Evolutionary conservation across 2,113 vertebrate genomes (phyloP).

Genomic region (Silurus glanis): DNA sequence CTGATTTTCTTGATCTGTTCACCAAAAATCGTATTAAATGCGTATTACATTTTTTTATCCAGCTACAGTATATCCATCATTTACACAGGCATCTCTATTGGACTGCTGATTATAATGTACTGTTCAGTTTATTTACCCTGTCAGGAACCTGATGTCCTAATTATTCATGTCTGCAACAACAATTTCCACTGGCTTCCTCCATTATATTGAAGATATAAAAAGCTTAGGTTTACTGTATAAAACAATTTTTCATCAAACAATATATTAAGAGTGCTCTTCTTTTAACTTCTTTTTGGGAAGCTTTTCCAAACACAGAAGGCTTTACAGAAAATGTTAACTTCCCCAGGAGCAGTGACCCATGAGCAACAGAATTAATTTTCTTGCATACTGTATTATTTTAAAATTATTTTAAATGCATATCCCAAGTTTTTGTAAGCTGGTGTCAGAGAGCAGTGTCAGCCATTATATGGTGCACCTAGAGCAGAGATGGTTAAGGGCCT

Average conservation of each 20-base stretch:
- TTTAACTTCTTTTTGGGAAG: background rate
- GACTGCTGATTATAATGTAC: slow-evolving; percentile 39
- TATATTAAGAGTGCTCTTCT: background rate
- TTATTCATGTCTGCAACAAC: slow-evolving; percentile 42
- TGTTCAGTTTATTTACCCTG: slow-evolving; percentile 42
- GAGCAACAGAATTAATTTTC: background rate
- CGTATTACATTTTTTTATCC: slow-evolving; percentile 15
- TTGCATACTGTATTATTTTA: no score
- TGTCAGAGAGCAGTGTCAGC: no score
- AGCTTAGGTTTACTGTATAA: slow-evolving; percentile 24
- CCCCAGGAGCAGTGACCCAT: background rate
- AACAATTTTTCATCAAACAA: background rate
- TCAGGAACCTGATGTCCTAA: slow-evolving; percentile 23
- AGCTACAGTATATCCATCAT: slow-evolving; percentile 43
- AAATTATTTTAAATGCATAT: no score
- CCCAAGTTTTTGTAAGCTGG: no score
- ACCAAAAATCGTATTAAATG: slow-evolving; percentile 34
- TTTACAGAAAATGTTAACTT: background rate
- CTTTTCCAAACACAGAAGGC: background rate
- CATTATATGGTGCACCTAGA: no score
- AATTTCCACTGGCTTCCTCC: slow-evolving; percentile 26
- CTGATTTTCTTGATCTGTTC: slow-evolving; percentile 26
- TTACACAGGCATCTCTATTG: slow-evolving; percentile 39
- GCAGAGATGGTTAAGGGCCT: no score
- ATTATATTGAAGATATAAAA: slow-evolving; percentile 28